Conservation (phyloP, 2,113 vertebrate species). For the Lepus americanus region DNA sequence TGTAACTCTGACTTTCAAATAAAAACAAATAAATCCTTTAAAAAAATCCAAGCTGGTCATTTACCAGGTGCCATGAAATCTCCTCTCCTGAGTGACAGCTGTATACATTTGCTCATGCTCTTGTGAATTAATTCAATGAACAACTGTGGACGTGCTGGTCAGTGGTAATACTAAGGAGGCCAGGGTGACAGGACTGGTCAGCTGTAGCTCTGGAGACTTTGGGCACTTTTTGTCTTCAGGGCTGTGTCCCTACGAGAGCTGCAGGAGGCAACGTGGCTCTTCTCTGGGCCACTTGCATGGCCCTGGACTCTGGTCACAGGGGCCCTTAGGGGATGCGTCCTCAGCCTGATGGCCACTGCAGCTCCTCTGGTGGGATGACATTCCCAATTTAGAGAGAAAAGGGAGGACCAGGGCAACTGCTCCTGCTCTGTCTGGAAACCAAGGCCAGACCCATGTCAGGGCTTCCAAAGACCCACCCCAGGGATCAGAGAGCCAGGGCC, state of each 20-base stretch:
- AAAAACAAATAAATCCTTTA: no score
- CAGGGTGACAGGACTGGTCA: neutral
- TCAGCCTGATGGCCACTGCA: no score
- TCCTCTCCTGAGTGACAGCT: neutral
- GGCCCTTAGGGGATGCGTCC: neutral
- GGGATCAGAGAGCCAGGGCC: neutral
- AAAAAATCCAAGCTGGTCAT: neutral
- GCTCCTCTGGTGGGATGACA: neutral
- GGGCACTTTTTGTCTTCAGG: neutral
- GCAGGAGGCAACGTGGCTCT: no score
- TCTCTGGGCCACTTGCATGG: neutral
- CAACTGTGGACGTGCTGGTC: neutral
- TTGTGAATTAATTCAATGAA: neutral
- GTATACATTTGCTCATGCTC: neutral
- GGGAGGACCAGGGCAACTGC: neutral
- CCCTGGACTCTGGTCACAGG: neutral
- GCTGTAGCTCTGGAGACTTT: no score
- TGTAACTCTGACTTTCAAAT: no score
- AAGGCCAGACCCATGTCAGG: neutral
- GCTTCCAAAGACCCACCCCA: neutral
- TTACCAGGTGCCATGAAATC: neutral
- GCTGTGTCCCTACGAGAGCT: no score
- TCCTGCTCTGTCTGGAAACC: neutral
- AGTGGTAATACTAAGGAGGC: neutral
- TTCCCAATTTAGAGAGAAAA: neutral